Percentiles rank a stretch among this genome's conserved stretches.
These are phyloP conservation scores for Dendroctonus ponderosae DNA, from an alignment of 1,140 invertebrate species.

Conservation along the genomic window DNA sequence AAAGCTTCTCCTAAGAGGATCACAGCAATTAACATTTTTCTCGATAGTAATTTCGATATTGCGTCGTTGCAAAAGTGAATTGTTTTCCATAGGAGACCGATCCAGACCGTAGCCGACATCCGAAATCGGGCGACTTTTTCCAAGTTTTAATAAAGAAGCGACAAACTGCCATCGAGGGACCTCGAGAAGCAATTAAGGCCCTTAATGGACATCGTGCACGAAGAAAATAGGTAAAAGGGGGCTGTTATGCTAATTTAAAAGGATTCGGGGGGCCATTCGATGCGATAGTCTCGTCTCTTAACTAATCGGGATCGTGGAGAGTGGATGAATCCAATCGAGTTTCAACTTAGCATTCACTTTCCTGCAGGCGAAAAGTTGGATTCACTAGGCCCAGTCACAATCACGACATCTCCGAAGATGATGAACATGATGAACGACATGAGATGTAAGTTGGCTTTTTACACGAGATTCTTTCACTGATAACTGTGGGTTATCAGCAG, in stretches of 20 bases:
- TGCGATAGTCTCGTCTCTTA: conserved; percentile 26
- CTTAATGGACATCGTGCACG: conserved; percentile 45
- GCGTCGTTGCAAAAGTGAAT: neutral
- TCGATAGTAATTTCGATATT: neutral
- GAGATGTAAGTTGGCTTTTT: conserved; percentile 2
- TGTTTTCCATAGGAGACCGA: conserved; percentile 23
- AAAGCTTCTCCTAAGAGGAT: too few relatives aligned
- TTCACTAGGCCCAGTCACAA: conserved; percentile 7
- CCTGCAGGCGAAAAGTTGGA: conserved; percentile 9
- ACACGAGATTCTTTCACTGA: neutral
- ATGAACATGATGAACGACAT: conserved; percentile 13
- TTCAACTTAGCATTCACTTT: neutral
- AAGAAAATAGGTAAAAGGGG: conserved; percentile 44
- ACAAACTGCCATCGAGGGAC: conserved; percentile 33
- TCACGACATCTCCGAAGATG: conserved; percentile 14
- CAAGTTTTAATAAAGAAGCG: conserved; percentile 40
- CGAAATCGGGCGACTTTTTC: conserved; percentile 28
- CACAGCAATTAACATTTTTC: too few relatives aligned
- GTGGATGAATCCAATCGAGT: neutral
- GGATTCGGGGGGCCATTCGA: conserved; percentile 19
- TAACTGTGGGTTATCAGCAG: neutral
- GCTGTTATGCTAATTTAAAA: conserved; percentile 33
- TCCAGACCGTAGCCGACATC: conserved; percentile 10
- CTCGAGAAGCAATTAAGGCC: conserved; percentile 32
- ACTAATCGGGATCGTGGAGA: conserved; percentile 22